Conservation (phyloP, 2,113 vertebrate species). For the Thamnaconus septentrionalis region DNA sequence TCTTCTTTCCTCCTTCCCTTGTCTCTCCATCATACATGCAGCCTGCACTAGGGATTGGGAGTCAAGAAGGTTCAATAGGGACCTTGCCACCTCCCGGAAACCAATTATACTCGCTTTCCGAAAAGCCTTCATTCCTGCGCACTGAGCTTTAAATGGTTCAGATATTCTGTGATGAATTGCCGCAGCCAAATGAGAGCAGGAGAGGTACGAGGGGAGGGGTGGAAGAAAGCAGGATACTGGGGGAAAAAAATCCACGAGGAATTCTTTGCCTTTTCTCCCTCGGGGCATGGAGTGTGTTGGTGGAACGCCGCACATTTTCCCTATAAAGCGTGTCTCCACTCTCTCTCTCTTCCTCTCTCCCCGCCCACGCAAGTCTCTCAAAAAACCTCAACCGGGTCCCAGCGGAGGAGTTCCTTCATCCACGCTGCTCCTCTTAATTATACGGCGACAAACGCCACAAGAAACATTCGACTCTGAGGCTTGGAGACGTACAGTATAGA, state of each 20-base stretch:
- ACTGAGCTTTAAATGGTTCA: conserved; percentile 51
- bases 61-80: conserved; percentile 57
- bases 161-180: conserved; percentile 69
- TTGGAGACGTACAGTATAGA: no score
- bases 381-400: conserved; percentile 49
- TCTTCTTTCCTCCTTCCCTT: conserved; percentile 1
- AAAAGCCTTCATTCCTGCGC: conserved; percentile 44
- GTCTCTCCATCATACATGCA: conserved; percentile 37
- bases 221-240: conserved; percentile 34
- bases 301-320: conserved; percentile 58
- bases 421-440: conserved; percentile 67
- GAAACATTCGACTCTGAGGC: no score
- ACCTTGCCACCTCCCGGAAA: conserved; percentile 54
- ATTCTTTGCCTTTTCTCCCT: conserved; percentile 53
- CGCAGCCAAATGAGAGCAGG: conserved; percentile 58
- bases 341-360: conserved; percentile 45
- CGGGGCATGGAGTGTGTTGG: conserved; percentile 52
- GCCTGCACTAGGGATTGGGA: conserved; percentile 32
- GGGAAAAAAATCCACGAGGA: conserved; percentile 62
- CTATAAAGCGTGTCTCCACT: conserved; percentile 54
- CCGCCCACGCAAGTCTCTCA: conserved; percentile 62
- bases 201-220: neutral
- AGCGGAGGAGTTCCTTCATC: conserved; percentile 64
- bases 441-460: conserved; percentile 43
- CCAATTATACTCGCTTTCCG: conserved; percentile 52